phyloP scores from a whole-genome alignment of 2,888 invertebrate genomes.

The Orthosia cruda region DNA sequence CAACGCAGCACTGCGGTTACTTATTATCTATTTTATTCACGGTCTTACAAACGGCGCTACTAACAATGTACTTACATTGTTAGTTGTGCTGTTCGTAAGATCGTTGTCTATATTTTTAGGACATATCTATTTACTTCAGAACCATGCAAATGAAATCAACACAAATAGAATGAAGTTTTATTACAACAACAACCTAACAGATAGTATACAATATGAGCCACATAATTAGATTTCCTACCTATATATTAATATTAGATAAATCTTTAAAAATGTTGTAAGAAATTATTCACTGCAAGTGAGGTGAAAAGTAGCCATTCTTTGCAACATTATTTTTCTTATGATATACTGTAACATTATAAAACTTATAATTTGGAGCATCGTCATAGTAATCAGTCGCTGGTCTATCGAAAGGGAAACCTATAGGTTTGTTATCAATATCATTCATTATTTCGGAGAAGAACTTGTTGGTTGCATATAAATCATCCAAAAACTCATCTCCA shows the following conservation, averaged over 20 bases:
- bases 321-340: constrained; percentile 77
- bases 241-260: neutral
- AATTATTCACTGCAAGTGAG: constrained; percentile 77
- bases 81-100: no score
- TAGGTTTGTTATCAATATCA: constrained; percentile 80
- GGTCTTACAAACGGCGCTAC: no score
- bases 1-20: no score
- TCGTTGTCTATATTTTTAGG: no score
- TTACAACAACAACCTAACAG: neutral
- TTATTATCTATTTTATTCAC: neutral
- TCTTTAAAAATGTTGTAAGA: neutral
- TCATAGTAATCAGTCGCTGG: constrained; percentile 72
- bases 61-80: no score
- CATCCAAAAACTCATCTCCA: constrained; percentile 68
- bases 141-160: neutral
- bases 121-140: neutral
- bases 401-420: constrained; percentile 89
- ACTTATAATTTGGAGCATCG: constrained; percentile 81
- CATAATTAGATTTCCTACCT: neutral
- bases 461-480: constrained; percentile 64
- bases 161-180: neutral
- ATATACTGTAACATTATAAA: constrained; percentile 83
- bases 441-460: constrained; percentile 73
- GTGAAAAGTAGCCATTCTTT: constrained; percentile 78
- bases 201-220: neutral